These are phyloP conservation scores for Alcedo quadribrachys DNA, from an alignment of 2,797 vertebrate species.

Conservation along the genomic window DNA sequence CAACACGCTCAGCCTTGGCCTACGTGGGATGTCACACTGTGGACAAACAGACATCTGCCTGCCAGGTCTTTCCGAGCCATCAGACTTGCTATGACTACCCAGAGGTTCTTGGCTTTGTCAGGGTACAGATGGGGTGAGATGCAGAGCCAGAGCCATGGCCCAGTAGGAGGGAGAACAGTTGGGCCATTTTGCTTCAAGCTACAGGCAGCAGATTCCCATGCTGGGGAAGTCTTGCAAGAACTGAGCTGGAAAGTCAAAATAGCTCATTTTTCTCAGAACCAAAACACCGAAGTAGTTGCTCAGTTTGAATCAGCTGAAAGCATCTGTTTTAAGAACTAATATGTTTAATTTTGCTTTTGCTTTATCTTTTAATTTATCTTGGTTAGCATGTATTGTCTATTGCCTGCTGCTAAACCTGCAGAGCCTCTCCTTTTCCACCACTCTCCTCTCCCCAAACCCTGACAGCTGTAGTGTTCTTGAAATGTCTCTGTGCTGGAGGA, in stretches of 20 bases:
- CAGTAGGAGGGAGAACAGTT: constrained; percentile 15
- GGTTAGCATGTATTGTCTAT: not conserved
- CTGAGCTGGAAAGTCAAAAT: constrained; percentile 20
- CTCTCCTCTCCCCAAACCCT: not conserved
- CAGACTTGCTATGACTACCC: not conserved
- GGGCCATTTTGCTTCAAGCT: constrained; percentile 16
- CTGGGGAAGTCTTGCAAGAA: constrained; percentile 18
- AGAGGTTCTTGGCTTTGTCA: not conserved
- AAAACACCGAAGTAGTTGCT: not conserved
- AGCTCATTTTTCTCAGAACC: not conserved
- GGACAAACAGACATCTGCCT: not conserved
- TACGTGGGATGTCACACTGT: not conserved
- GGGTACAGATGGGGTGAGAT: constrained; percentile 15
- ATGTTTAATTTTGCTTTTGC: constrained; percentile 3
- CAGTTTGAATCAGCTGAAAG: not conserved
- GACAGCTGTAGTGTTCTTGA: accelerated
- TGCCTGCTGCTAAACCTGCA: not conserved
- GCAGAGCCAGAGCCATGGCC: not conserved
- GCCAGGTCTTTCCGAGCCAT: not conserved
- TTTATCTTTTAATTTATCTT: not conserved
- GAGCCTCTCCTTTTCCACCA: not conserved
- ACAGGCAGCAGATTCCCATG: constrained; percentile 32
- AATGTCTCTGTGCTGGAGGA: not conserved
- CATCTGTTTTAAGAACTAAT: not conserved
- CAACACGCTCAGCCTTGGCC: not conserved